Conservation (phyloP, 2,888 invertebrate genomes). For the Pomacea canaliculata region DNA sequence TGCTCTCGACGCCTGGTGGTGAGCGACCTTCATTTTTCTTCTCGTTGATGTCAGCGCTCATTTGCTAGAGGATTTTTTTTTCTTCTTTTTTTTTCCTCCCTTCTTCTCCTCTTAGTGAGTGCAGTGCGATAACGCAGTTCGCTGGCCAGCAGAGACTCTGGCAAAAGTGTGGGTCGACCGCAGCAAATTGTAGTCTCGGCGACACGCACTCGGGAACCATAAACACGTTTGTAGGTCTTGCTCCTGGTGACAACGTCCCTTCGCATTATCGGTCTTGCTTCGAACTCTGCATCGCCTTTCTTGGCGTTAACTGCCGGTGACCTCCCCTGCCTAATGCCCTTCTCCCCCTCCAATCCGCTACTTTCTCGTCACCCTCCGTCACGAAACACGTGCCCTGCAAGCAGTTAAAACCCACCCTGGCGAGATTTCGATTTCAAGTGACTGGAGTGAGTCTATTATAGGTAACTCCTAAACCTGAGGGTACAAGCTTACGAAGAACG, state of each 20-base stretch:
- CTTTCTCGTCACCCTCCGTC: background rate
- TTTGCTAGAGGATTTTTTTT: background rate
- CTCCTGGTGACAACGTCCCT: no score
- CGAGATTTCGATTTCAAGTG: no score
- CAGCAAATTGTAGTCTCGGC: constrained; percentile 14
- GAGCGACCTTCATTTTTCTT: background rate
- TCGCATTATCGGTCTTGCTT: no score
- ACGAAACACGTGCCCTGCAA: no score
- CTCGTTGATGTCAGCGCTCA: no score
- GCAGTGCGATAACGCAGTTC: no score
- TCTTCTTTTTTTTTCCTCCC: background rate
- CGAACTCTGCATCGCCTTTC: background rate
- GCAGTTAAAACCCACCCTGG: no score
- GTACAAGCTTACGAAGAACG: no score
- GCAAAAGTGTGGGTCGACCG: constrained; percentile 2
- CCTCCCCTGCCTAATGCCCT: background rate
- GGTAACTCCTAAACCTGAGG: no score
- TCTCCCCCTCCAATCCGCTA: background rate
- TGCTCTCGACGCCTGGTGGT: background rate
- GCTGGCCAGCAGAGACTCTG: background rate
- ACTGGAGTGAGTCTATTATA: no score
- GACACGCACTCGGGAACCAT: background rate
- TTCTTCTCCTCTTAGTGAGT: background rate
- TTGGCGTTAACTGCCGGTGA: background rate
- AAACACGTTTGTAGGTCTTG: background rate